Evolutionary conservation across 2,888 invertebrate genomes (phyloP).

Genomic region (Lamellibrachia columna): DNA sequence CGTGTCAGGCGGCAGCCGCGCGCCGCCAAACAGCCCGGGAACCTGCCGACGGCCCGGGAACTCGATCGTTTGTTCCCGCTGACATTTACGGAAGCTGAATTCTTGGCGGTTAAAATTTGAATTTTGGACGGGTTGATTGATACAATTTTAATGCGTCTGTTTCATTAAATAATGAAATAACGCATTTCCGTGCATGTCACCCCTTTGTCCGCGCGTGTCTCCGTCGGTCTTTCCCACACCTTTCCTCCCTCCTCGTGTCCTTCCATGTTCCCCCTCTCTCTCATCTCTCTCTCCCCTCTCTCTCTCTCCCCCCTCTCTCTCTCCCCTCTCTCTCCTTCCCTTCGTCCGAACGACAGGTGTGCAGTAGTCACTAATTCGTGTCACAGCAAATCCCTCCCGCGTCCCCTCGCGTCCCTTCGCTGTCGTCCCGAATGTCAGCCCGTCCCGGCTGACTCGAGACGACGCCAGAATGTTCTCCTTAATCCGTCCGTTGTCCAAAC

Average conservation of each 20-base stretch:
- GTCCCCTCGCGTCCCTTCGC: neutral
- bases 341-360: neutral
- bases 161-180: neutral
- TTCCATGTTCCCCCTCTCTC: neutral
- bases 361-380: neutral
- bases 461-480: neutral
- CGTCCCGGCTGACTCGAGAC: neutral
- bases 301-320: neutral
- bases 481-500: neutral
- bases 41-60: neutral
- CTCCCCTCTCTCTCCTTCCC: neutral
- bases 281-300: neutral
- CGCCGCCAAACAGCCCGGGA: slow-evolving; percentile 10
- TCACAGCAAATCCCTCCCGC: neutral
- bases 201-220: neutral
- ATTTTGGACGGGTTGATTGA: neutral
- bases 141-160: neutral
- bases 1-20: neutral
- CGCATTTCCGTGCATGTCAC: neutral
- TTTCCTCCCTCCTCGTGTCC: neutral
- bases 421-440: neutral
- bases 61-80: neutral
- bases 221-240: neutral
- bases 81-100: neutral
- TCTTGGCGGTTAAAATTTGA: slow-evolving; percentile 12